Evolutionary conservation across 2,797 vertebrate species (phyloP).

Genomic region (Falco concolor): DNA sequence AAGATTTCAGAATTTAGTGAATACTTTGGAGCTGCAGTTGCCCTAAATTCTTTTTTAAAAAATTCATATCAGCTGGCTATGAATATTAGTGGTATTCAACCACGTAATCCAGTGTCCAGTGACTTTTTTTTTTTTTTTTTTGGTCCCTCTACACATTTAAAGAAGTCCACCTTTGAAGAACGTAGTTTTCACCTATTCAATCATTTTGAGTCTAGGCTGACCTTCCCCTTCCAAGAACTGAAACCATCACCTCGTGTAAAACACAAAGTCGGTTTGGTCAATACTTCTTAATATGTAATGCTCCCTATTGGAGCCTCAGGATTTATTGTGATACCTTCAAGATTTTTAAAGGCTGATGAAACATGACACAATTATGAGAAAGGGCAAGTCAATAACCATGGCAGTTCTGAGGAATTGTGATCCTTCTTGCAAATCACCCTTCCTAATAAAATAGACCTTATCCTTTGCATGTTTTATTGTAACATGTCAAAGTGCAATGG

Average conservation of each 20-base stretch:
- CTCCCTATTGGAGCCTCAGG: neutral
- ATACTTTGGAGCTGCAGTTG: neutral
- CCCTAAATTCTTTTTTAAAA: neutral
- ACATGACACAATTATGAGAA: neutral
- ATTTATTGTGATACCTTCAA: neutral
- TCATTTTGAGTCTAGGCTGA: neutral
- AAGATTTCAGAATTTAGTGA: neutral
- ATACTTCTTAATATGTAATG: neutral
- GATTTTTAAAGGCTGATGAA: conserved; percentile 15
- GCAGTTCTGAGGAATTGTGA: neutral
- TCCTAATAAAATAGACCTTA: neutral
- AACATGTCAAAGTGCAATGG: neutral
- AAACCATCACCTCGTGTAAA: neutral
- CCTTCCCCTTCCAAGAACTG: neutral
- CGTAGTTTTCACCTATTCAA: neutral
- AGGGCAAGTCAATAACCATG: neutral
- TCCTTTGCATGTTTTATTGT: neutral
- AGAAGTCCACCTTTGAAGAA: neutral
- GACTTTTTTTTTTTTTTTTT: neutral
- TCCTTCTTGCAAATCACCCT: neutral
- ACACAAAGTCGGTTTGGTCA: neutral
- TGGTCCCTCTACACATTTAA: neutral
- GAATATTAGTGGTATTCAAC: neutral
- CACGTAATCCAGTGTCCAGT: neutral
- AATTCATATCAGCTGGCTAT: neutral